Percentiles rank a stretch among this genome's conserved stretches.
phyloP scores from a whole-genome alignment of 1,140 invertebrate genomes.

The Hirudo medicinalis region DNA sequence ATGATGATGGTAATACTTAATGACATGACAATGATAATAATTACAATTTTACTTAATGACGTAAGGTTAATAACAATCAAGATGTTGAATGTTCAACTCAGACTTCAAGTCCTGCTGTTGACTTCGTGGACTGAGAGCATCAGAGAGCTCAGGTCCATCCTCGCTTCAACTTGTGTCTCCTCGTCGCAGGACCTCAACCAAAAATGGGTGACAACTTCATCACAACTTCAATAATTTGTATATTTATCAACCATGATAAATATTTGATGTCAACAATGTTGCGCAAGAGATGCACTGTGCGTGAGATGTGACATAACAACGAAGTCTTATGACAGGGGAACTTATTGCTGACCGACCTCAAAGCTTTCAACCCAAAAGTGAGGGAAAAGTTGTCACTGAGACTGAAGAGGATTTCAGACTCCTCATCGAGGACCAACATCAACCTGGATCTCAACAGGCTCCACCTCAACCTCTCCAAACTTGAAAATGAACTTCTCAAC shows the following conservation, averaged over 20 bases:
- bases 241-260: too few relatives aligned
- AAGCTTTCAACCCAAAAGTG: too few relatives aligned
- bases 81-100: not conserved
- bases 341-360: too few relatives aligned
- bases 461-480: not conserved
- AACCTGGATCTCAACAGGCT: not conserved
- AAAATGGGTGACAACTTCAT: constrained; percentile 18
- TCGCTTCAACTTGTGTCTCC: constrained; percentile 1
- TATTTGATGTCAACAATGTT: too few relatives aligned
- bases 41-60: too few relatives aligned
- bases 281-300: too few relatives aligned
- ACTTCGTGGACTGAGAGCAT: constrained; percentile 23
- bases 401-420: not conserved
- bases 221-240: too few relatives aligned
- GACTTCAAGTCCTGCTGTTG: constrained; percentile 20
- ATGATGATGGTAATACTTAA: too few relatives aligned
- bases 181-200: constrained; percentile 10
- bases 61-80: too few relatives aligned
- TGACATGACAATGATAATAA: too few relatives aligned
- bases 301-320: too few relatives aligned
- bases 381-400: not conserved
- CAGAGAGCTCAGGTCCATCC: constrained; percentile 7
- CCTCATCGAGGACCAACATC: not conserved
- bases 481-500: constrained; percentile 6
- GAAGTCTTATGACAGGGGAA: too few relatives aligned